These are phyloP conservation scores for Cyclargus thomasi DNA, from an alignment of 1,140 invertebrate species.

Conservation along the genomic window DNA sequence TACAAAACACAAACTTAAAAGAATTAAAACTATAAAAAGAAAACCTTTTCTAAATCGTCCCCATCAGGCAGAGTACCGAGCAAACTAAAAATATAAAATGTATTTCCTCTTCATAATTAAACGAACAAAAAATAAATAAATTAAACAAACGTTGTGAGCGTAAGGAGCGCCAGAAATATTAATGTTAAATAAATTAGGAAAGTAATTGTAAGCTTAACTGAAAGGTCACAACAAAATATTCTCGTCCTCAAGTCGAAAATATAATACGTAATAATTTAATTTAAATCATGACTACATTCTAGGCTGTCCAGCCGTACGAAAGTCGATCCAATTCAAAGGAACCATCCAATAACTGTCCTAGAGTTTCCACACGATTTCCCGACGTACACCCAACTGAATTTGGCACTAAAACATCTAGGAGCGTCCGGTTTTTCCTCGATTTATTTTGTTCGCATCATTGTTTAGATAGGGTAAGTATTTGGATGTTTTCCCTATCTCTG, in stretches of 20 bases:
- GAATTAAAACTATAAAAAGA: no score
- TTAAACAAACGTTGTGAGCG: no score
- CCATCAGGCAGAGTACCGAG: no score
- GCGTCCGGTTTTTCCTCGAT: slow-evolving; percentile 27
- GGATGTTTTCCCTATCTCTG: slow-evolving; percentile 12
- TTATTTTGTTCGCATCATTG: slow-evolving; percentile 35
- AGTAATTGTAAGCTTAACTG: no score
- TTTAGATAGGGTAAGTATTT: slow-evolving; percentile 24
- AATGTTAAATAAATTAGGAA: no score
- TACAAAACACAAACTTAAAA: no score
- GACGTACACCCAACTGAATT: slow-evolving; percentile 27
- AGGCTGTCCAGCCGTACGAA: background rate
- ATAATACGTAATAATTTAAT: background rate
- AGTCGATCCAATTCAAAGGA: slow-evolving; percentile 28
- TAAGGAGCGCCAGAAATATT: no score
- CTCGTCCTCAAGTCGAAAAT: background rate
- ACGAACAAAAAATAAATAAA: no score
- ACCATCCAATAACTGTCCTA: slow-evolving; percentile 34
- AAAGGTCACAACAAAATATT: no score
- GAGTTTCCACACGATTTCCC: slow-evolving; percentile 35
- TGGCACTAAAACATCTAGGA: slow-evolving; percentile 32
- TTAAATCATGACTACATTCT: background rate
- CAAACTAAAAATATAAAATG: no score
- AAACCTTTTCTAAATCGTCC: no score
- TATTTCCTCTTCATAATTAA: no score